Conservation (phyloP, 2,888 invertebrate genomes). For the Corythucha ciliata region DNA sequence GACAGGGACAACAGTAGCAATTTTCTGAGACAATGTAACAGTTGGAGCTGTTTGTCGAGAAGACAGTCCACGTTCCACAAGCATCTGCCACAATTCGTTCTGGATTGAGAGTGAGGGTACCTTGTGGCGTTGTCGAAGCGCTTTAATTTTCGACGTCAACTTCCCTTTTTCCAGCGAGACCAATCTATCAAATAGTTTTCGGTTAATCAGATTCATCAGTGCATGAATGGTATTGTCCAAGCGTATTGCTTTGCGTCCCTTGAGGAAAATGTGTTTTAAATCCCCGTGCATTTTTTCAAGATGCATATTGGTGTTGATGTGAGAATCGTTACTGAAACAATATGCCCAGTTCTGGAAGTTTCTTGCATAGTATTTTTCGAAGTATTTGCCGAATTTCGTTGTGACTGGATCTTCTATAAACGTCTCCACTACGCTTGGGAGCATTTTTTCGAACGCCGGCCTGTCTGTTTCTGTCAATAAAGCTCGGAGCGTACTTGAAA, state of each 20-base stretch:
- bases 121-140: slow-evolving; percentile 4
- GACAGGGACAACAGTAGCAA: background rate
- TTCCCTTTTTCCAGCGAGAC: background rate
- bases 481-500: background rate
- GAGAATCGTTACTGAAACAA: slow-evolving; percentile 28
- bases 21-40: background rate
- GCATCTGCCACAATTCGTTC: background rate
- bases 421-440: background rate
- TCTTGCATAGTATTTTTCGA: background rate
- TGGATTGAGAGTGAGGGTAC: background rate
- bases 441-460: background rate
- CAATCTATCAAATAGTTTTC: background rate
- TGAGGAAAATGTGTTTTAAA: slow-evolving; percentile 29
- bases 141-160: background rate
- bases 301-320: slow-evolving; percentile 35
- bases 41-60: background rate
- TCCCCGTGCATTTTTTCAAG: slow-evolving; percentile 32
- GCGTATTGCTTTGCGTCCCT: slow-evolving; percentile 28
- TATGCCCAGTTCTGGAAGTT: slow-evolving; percentile 24
- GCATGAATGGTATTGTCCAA: slow-evolving; percentile 22
- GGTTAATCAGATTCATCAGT: background rate
- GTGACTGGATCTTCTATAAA: background rate
- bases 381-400: background rate
- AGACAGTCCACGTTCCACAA: background rate
- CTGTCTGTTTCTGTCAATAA: slow-evolving; percentile 5